Evolutionary conservation across 2,888 invertebrate species (phyloP).

Genomic region (Orchesella flavescens): DNA sequence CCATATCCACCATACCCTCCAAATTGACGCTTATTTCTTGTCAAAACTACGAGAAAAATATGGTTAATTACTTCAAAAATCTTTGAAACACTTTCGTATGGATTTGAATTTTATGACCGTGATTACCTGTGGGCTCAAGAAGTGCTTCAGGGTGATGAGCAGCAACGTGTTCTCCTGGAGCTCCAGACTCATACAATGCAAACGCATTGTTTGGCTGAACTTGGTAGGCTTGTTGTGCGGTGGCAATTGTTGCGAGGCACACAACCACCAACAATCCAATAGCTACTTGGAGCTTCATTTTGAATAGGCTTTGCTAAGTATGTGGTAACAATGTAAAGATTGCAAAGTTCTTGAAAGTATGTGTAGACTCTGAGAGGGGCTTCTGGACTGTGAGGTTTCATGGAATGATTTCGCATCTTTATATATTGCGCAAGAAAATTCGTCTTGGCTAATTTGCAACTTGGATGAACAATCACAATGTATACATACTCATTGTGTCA

Average conservation of each 20-base stretch:
- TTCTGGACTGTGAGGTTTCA: background rate
- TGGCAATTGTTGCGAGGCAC: slow-evolving; percentile 23
- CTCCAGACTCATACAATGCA: slow-evolving; percentile 3
- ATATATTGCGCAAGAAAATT: background rate
- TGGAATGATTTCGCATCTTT: background rate
- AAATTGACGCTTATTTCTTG: slow-evolving; percentile 34
- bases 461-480: too few species aligned
- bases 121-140: too few species aligned
- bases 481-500: too few species aligned
- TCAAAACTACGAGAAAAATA: slow-evolving; percentile 4
- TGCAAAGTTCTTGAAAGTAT: background rate
- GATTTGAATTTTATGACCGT: too few species aligned
- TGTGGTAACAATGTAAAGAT: background rate
- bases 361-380: background rate
- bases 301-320: background rate
- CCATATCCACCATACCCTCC: slow-evolving; percentile 33
- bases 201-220: slow-evolving; percentile 15
- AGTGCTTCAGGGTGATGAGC: too few species aligned
- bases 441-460: background rate
- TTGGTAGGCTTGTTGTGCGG: slow-evolving; percentile 8
- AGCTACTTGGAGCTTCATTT: slow-evolving; percentile 25
- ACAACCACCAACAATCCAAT: slow-evolving; percentile 21
- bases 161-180: slow-evolving; percentile 2
- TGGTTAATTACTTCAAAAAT: too few species aligned
- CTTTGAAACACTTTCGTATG: too few species aligned